Evolutionary conservation across 2,888 invertebrate genomes (phyloP).

Genomic region (Macrosoma leucophasiata): DNA sequence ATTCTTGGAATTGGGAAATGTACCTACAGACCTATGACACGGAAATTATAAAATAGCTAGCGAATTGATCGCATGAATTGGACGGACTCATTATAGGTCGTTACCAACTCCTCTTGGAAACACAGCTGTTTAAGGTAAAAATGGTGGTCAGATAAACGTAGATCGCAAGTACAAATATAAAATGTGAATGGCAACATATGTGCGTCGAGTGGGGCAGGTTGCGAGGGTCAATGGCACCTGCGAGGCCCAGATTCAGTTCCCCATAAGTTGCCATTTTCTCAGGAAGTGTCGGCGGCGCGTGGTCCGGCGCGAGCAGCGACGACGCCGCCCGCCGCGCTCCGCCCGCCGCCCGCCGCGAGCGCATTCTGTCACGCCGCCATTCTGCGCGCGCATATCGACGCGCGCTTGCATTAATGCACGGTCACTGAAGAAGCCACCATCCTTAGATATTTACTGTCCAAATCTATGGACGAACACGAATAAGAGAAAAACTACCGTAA

Average conservation of each 20-base stretch:
- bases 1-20: no score
- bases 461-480: no score
- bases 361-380: constrained; percentile 68
- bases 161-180: no score
- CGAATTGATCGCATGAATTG: no score
- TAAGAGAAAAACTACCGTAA: no score
- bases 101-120: no score
- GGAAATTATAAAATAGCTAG: no score
- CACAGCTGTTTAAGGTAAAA: no score
- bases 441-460: constrained; percentile 43
- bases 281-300: constrained; percentile 51
- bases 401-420: constrained; percentile 60
- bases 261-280: constrained; percentile 73
- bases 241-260: constrained; percentile 68
- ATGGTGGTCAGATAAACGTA: no score
- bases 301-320: constrained; percentile 28
- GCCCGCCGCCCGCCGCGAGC: constrained; percentile 60
- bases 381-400: constrained; percentile 65
- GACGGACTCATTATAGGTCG: no score
- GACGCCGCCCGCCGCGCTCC: constrained; percentile 47
- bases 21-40: no score
- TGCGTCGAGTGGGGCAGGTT: constrained; percentile 53
- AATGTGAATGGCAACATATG: constrained; percentile 59
- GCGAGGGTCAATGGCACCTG: constrained; percentile 64
- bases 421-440: constrained; percentile 47